These are phyloP conservation scores for Benthosema pterotum DNA, from an alignment of 2,797 vertebrate species.

Conservation along the genomic window DNA sequence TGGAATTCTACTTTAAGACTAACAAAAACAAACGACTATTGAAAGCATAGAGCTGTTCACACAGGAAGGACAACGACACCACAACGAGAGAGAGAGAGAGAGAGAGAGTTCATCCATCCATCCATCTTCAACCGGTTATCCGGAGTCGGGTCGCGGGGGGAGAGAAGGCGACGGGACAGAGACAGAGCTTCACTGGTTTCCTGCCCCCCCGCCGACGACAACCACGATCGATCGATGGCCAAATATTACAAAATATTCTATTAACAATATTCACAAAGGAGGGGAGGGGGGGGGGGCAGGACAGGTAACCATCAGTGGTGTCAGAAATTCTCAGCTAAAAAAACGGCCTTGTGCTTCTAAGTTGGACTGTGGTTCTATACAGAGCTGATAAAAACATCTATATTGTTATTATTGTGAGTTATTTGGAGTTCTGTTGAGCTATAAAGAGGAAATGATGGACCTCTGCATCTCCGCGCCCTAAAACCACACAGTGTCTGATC, in stretches of 20 bases:
- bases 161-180: constrained; percentile 53
- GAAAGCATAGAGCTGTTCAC: constrained; percentile 79
- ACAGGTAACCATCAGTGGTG: no score
- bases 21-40: constrained; percentile 76
- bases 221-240: constrained; percentile 73
- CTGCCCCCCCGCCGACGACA: constrained; percentile 80
- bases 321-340: constrained; percentile 78
- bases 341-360: constrained; percentile 79
- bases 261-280: constrained; percentile 85
- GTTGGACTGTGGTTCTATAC: constrained; percentile 31
- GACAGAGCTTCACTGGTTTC: constrained; percentile 80
- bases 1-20: no score
- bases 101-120: constrained; percentile 3
- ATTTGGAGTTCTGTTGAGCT: constrained; percentile 47
- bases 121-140: no score
- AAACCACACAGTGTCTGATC: no score
- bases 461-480: no score
- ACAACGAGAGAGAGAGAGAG: constrained; percentile 45
- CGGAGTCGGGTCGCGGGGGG: constrained; percentile 9
- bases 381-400: no score
- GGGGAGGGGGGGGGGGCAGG: no score
- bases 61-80: constrained; percentile 75
- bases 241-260: constrained; percentile 88
- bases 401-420: no score
- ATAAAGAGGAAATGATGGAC: constrained; percentile 33